Percentiles rank a stretch among this genome's conserved stretches.
Conservation (phyloP, 2,888 invertebrate genomes). For the Nomada goodeniana region DNA sequence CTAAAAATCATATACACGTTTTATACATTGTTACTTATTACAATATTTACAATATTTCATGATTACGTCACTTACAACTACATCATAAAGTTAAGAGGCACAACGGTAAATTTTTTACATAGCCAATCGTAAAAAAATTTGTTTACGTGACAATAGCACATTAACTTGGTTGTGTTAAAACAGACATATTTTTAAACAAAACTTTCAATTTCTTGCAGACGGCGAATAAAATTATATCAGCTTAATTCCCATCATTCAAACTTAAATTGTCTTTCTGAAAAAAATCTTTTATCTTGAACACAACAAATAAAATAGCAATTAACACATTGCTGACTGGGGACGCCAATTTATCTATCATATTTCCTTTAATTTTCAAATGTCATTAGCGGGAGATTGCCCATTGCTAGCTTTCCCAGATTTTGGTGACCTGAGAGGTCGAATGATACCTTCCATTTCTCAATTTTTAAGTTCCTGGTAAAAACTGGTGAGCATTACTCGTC, state of each 20-base stretch:
- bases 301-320: not conserved
- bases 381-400: too few relatives aligned
- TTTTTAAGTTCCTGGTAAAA: too few relatives aligned
- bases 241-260: not conserved
- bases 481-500: too few relatives aligned
- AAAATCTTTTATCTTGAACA: not conserved
- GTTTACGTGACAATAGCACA: constrained; percentile 55
- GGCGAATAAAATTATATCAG: not conserved
- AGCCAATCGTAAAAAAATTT: constrained; percentile 71
- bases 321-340: not conserved
- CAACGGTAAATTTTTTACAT: constrained; percentile 75
- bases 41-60: constrained; percentile 56
- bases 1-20: constrained; percentile 52
- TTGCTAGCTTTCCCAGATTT: too few relatives aligned
- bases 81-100: constrained; percentile 71
- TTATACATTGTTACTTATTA: constrained; percentile 58
- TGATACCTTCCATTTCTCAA: too few relatives aligned
- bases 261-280: not conserved
- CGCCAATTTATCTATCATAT: too few relatives aligned
- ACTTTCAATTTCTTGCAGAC: not conserved
- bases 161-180: constrained; percentile 12
- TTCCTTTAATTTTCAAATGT: too few relatives aligned
- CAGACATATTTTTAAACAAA: not conserved
- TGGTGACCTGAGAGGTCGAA: too few relatives aligned
- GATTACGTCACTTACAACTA: constrained; percentile 41